Base-by-base conservation (phyloP, 2,888 invertebrate genomes). In the Tachina lurida region DNA sequence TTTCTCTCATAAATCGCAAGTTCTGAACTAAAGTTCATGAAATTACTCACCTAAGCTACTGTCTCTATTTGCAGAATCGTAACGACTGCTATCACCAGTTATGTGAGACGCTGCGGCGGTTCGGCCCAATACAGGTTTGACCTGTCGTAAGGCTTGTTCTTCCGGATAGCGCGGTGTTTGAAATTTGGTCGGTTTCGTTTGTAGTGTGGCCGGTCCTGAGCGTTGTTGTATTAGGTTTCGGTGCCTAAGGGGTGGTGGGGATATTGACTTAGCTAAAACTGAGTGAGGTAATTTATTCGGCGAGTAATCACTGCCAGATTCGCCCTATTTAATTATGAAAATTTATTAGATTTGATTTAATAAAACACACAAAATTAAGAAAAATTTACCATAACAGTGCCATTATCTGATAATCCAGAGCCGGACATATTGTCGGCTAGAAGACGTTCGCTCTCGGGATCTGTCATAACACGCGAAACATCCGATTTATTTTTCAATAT, bases 371-470 rank as follows among this genome's bases (percentile, higher is more conserved):
- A 19, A 1, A 43, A 7, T 4, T 0, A 31, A 63, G 39, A 12
- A 15, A 22, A 31, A 58, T 81, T 60, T 87, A 93, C 93, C 92
- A 93, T 92, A 54, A 93, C 93, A 71, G 93, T 93, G 88, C 93
- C 93, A 89, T 93, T 94, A 87, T 94, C 94, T 86, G 94, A 95
- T 84, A 94, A 93, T 78, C 94, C 94, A 56, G 93, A 93, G 67
- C 93, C 93, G 70, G 95, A 95, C 89, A 94, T 93, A 89, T 94
- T 95, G 90, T 95, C 95, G 63, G 95, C 94, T 89, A 96, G 95
- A 68, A 96, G 94, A 87, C 96, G 95, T 93, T 96, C 96, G 89
- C 95, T 96, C 92, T 96, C 96, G 79, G 95, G 95, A 92, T 96
- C 96, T 84, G 93, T 92, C 43, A 93, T 92, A 54, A 93, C 90